Conservation (phyloP, 2,888 invertebrate species). For the Rutpela maculata region DNA sequence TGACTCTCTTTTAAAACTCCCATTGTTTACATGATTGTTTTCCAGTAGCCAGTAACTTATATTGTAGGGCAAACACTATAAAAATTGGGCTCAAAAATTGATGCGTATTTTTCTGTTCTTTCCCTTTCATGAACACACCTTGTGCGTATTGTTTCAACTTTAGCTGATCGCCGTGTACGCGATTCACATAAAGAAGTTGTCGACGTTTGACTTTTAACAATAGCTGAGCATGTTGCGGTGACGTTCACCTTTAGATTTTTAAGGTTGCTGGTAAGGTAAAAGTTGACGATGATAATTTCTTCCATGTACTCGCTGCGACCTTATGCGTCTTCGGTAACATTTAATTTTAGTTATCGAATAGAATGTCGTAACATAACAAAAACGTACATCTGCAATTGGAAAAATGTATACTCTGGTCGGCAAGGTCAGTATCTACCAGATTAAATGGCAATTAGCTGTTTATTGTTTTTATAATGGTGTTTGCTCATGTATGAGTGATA, state of each 20-base stretch:
- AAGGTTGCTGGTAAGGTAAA: conserved; percentile 35
- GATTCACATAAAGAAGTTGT: conserved; percentile 5
- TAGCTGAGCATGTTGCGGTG: conserved; percentile 23
- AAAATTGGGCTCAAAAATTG: neutral
- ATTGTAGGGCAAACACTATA: no score
- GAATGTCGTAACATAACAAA: conserved; percentile 4
- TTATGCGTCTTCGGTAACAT: conserved; percentile 31
- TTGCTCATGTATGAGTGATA: conserved; percentile 7
- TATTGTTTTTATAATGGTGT: conserved; percentile 7
- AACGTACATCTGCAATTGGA: neutral
- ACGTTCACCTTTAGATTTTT: conserved; percentile 38
- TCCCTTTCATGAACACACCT: neutral
- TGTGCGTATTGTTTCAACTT: neutral
- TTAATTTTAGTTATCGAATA: conserved; percentile 15
- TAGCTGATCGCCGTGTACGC: neutral
- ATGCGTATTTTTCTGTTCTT: neutral
- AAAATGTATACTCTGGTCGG: conserved; percentile 5
- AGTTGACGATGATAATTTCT: conserved; percentile 30
- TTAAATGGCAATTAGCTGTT: conserved; percentile 14
- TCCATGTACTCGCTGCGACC: conserved; percentile 21
- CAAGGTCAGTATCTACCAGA: conserved; percentile 18
- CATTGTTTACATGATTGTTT: no score
- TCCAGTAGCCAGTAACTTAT: no score
- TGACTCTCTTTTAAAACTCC: no score
- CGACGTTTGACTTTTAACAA: conserved; percentile 34